Evolutionary conservation across 2,113 vertebrate genomes (phyloP), one percentile per base, ranked within the genome.

Genomic region (Thymallus thymallus): DNA sequence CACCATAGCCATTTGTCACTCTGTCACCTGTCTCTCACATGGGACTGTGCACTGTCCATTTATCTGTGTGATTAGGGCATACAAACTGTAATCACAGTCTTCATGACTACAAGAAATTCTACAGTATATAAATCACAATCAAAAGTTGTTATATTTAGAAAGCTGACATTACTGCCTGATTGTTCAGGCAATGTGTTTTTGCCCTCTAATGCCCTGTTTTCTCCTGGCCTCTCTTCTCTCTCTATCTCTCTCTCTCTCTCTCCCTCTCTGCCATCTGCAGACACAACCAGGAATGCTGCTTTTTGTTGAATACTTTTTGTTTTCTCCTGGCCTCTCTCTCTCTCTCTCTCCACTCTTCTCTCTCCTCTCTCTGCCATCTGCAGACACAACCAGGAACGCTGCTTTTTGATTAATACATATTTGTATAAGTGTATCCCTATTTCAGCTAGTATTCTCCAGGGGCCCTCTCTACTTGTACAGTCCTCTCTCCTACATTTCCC

Each of bases 351-450:
- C n/a, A n/a, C n/a, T n/a, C n/a, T n/a, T 35, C 32, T 1, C 35
- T 41, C 35, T 32, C 35, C 7, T 76, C 78, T 77, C 68, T 32
- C 65, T 89, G 83, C 85, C 90, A 92, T 87, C 89, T 91, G 88
- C 86, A 85, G 88, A 75, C 77, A 73, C 84, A 72, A 72, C 63
- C 69, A 51, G 48, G 48, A 81, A 84, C 78, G 80, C 81, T 82
- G 83, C 74, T 84, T 87, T 91, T 81, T 89, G 88, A 90, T 89
- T 89, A 92, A 92, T 91, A 92, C 81, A 92, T 91, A 92, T 91
- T 91, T 92, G 9, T 91, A 90, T 41, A 79, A 88, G 78, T 80
- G 72, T 78, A 79, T 85, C 80, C 83, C 86, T 78, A 76, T 83
- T 86, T 84, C 79, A 62, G 81, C 69, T 68, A 77, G 76, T 79